Evolutionary conservation across 2,113 vertebrate species (phyloP).

Genomic region (Phyllostomus hastatus): DNA sequence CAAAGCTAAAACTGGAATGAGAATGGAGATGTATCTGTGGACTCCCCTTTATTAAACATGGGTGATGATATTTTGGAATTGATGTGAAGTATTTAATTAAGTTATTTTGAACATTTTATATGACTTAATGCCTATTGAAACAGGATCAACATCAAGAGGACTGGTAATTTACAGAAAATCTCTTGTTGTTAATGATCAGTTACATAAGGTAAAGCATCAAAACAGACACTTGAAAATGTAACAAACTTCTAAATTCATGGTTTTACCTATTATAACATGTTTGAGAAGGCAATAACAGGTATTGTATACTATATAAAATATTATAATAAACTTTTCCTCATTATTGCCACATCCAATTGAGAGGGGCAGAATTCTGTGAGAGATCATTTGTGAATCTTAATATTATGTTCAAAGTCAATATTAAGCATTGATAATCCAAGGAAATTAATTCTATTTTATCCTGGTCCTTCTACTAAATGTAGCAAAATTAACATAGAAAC

Average conservation of each 20-base stretch:
- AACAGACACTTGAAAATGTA: neutral
- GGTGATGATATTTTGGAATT: neutral
- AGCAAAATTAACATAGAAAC: neutral
- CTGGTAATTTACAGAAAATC: neutral
- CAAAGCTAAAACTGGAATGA: neutral
- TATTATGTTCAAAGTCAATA: neutral
- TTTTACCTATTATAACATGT: neutral
- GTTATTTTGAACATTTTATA: slow-evolving; percentile 43
- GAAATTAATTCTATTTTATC: neutral
- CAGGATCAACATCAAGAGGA: neutral
- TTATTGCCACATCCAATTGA: neutral
- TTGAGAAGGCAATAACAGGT: neutral
- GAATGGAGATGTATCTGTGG: neutral
- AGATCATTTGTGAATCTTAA: neutral
- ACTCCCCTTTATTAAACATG: neutral
- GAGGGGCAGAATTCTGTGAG: neutral
- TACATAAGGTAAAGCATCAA: slow-evolving; percentile 51
- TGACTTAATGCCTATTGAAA: neutral
- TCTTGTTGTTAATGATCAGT: slow-evolving; percentile 17
- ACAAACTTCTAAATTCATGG: neutral
- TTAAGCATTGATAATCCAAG: neutral
- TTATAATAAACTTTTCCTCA: neutral
- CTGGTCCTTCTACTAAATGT: neutral
- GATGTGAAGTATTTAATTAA: slow-evolving; percentile 3
- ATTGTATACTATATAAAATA: neutral